Base-by-base conservation (phyloP, 2,797 vertebrate species). In the Cygnus olor region DNA sequence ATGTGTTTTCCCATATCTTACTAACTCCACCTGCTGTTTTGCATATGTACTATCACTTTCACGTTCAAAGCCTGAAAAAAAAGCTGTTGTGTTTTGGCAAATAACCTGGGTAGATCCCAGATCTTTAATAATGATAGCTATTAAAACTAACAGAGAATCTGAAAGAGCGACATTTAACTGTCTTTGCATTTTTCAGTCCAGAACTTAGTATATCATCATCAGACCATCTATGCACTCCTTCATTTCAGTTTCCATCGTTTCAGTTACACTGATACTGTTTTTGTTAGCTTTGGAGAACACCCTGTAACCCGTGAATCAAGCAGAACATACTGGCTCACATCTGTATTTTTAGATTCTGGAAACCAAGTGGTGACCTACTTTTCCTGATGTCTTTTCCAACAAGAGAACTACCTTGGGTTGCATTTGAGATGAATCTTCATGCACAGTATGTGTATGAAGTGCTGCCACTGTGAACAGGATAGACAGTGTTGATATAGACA, bases 21-120 rank as follows among this genome's bases (percentile, higher is more conserved):
- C 42, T 94, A 47, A 34, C 82, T 78, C 92, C 87, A 85, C 91
- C 91, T 95, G 73, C 76, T 91, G 76, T 80, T 94, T 88, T 63
- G n/a, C 63, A 60, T 8, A 1, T 49, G 66, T 63, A 85, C 28
- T 78, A 66, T 93, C 65, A 88, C 30, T 83, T 85, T 61, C 18
- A 80, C 65, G 22, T 83, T 74, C 69, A 80, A 90, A 90, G 30
- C 5, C 56, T 73, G 27, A 61, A 53, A 83, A 71, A 57, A 61
- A 57, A 49, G 3, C 17, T 47, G 51, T 32, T 78, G 2, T 49
- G 4, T 42, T 87, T 70, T 80, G 36, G 42, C 17, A 80, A 83
- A 85, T 32, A 78, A 36, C 21, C 22, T 6, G 2, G 3, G 10
- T 44, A 78, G 56, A 57, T 47, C 38, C 28, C 12, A 80, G 47